Conservation (phyloP, 2,113 vertebrate species). For the Pelecanoides urinatrix region DNA sequence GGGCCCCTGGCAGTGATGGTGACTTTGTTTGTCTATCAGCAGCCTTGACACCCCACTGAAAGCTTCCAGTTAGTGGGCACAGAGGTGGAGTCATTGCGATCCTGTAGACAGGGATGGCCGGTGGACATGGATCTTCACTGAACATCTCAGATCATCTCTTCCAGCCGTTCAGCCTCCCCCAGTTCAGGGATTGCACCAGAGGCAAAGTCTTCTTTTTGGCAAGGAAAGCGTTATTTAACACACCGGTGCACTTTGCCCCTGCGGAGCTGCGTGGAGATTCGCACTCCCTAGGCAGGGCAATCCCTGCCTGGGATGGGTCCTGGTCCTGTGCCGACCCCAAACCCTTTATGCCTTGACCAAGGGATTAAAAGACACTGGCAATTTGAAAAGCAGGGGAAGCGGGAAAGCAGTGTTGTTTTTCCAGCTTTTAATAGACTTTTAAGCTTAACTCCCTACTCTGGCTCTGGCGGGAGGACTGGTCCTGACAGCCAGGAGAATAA, state of each 20-base stretch:
- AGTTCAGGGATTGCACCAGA: background rate
- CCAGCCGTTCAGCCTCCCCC: background rate
- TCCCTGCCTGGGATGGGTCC: background rate
- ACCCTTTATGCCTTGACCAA: background rate
- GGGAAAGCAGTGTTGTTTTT: background rate
- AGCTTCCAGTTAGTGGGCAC: background rate
- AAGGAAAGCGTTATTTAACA: background rate
- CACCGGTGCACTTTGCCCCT: background rate
- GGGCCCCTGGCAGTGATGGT: background rate
- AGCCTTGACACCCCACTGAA: background rate
- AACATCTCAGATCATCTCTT: background rate
- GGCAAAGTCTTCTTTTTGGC: background rate
- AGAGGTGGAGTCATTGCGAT: background rate
- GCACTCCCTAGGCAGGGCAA: rapidly evolving
- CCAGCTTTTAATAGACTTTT: background rate
- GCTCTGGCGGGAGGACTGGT: background rate
- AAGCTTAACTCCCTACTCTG: background rate
- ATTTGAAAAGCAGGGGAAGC: background rate
- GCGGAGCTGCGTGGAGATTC: background rate
- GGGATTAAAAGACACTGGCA: background rate
- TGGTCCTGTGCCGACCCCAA: background rate
- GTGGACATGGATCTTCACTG: background rate
- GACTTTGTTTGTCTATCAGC: background rate
- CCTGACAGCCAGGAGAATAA: background rate
- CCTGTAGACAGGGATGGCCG: background rate